Evolutionary conservation across 2,888 invertebrate genomes (phyloP).

Genomic region (Pilophorus perplexus): DNA sequence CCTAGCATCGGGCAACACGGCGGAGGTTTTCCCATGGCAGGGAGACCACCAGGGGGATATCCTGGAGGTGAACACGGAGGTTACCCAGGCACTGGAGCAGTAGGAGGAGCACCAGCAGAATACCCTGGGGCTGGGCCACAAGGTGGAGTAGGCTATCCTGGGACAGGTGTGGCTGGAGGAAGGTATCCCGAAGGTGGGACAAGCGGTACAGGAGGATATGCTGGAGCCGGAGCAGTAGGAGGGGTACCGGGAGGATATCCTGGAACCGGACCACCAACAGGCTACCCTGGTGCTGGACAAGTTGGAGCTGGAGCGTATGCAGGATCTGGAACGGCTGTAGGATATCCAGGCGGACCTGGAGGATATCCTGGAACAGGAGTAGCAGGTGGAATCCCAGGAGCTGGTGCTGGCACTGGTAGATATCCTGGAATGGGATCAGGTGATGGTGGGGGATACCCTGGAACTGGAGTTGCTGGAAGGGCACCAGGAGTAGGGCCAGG

Average conservation of each 20-base stretch:
- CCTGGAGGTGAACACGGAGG: not conserved
- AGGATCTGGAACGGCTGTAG: constrained; percentile 24
- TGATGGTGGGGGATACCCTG: constrained; percentile 36
- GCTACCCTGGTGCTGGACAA: constrained; percentile 17
- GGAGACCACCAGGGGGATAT: not conserved
- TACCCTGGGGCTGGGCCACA: not conserved
- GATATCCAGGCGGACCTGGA: constrained; percentile 28
- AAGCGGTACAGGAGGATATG: constrained; percentile 36
- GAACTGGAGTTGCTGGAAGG: constrained; percentile 1
- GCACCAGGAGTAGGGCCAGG: constrained; percentile 40
- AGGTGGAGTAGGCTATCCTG: constrained; percentile 21
- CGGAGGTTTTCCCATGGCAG: too few relatives aligned
- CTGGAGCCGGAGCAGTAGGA: constrained; percentile 13
- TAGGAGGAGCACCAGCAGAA: constrained; percentile 41
- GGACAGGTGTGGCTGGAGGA: constrained; percentile 25
- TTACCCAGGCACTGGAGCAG: constrained; percentile 2
- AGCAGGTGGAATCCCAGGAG: constrained; percentile 36
- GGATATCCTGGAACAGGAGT: constrained; percentile 37
- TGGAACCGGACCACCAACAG: constrained; percentile 13
- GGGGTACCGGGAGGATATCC: constrained; percentile 42
- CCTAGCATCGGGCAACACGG: too few relatives aligned
- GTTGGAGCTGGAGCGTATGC: constrained; percentile 37
- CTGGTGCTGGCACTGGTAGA: constrained; percentile 21
- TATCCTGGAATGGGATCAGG: constrained; percentile 12
- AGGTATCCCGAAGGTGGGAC: constrained; percentile 30